A percentile compares a stretch with the other conserved stretches of the same genome.
These are phyloP conservation scores for Sapayoa aenigma DNA, from an alignment of 2,113 vertebrate species.

Conservation along the genomic window DNA sequence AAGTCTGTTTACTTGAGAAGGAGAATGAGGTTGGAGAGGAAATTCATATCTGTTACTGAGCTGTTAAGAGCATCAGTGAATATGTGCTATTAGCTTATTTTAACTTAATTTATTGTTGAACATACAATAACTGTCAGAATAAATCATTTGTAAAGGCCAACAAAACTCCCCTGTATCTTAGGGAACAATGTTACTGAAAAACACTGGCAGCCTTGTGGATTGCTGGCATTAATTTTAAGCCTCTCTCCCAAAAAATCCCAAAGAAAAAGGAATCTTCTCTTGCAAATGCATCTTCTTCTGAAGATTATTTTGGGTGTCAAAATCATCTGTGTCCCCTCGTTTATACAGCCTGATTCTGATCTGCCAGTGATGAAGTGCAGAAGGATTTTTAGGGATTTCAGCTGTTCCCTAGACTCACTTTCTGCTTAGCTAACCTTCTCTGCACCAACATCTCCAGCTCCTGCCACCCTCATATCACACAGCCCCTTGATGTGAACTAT, in stretches of 20 bases:
- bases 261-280: neutral
- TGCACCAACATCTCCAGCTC: slow-evolving; percentile 2
- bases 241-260: neutral
- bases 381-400: neutral
- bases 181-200: slow-evolving; percentile 16
- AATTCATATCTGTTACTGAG: slow-evolving; percentile 30
- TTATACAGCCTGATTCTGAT: neutral
- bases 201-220: neutral
- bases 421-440: neutral
- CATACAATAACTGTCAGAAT: slow-evolving; percentile 40
- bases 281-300: neutral
- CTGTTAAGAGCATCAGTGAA: slow-evolving; percentile 34
- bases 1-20: neutral
- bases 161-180: slow-evolving; percentile 15
- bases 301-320: neutral
- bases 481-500: neutral
- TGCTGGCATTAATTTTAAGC: neutral
- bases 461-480: neutral
- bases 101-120: slow-evolving; percentile 54
- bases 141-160: slow-evolving; percentile 34
- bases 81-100: slow-evolving; percentile 51
- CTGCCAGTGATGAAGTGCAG: neutral
- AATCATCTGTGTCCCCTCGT: neutral
- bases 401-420: neutral
- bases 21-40: neutral